Percentiles rank a stretch among this genome's conserved stretches.
These are phyloP conservation scores for Calliopsis andreniformis DNA, from an alignment of 1,140 invertebrate genomes.

Conservation along the genomic window DNA sequence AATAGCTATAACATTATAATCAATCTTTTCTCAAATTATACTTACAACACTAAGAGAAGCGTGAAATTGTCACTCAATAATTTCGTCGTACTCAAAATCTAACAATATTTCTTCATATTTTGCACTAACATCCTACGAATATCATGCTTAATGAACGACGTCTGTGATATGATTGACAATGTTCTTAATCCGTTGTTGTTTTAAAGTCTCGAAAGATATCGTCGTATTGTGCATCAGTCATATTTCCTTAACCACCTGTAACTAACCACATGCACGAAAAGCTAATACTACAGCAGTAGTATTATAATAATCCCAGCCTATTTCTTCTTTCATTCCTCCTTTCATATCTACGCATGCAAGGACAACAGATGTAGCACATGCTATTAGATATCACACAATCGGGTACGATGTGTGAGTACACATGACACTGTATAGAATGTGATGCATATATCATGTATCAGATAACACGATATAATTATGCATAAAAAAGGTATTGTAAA, in stretches of 20 bases:
- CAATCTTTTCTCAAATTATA: not conserved
- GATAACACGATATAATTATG: too few relatives aligned
- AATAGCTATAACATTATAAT: too few relatives aligned
- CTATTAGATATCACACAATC: not conserved
- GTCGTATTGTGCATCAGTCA: not conserved
- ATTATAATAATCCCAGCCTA: constrained; percentile 8
- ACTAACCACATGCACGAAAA: constrained; percentile 22
- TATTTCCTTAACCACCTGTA: constrained; percentile 36
- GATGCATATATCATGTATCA: too few relatives aligned
- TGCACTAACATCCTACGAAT: not conserved
- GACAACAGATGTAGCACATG: constrained; percentile 13
- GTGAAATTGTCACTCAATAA: not conserved
- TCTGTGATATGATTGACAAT: constrained; percentile 10
- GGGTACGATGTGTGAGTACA: not conserved
- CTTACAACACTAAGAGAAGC: constrained; percentile 3
- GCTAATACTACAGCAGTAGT: not conserved
- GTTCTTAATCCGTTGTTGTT: not conserved
- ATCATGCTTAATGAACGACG: constrained; percentile 3
- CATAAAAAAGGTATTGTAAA: too few relatives aligned
- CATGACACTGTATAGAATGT: not conserved
- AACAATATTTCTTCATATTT: constrained; percentile 22
- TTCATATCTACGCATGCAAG: not conserved
- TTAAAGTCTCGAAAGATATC: not conserved
- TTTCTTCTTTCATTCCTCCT: constrained; percentile 9
- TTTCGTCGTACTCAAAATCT: not conserved